These are phyloP conservation scores for Nemopilema nomurai DNA, from an alignment of 30 jellyfish, hydroid and myxozoan genomes.

Conservation along the genomic window DNA sequence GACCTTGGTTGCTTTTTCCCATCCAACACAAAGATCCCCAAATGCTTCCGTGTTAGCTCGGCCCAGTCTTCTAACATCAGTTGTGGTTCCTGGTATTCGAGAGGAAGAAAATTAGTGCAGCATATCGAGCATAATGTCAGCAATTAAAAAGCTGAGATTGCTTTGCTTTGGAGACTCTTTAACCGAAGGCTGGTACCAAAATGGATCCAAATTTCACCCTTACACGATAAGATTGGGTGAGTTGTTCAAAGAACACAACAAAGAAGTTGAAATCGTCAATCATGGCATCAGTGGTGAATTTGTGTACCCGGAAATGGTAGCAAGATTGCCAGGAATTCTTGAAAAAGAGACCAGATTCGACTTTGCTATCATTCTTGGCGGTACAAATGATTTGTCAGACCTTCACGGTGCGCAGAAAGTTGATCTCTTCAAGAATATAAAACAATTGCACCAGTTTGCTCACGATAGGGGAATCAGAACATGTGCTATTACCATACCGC, in stretches of 20 bases:
- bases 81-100: neutral
- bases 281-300: conserved; percentile 80
- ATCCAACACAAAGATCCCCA: no score
- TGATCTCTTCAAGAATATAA: conserved; percentile 49
- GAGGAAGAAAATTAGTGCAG: neutral
- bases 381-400: conserved; percentile 73
- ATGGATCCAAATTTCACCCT: conserved; percentile 79
- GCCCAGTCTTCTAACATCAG: no score
- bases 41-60: no score
- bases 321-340: conserved; percentile 54
- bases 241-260: conserved; percentile 13
- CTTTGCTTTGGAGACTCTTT: conserved; percentile 92
- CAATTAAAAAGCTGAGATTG: conserved; percentile 9
- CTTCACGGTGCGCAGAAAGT: conserved; percentile 22
- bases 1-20: no score
- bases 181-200: conserved; percentile 90
- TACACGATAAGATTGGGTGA: conserved; percentile 48
- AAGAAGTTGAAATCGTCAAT: conserved; percentile 23
- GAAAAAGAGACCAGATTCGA: conserved; percentile 11
- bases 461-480: conserved; percentile 58
- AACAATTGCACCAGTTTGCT: conserved; percentile 53
- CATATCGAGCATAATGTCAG: conserved; percentile 18
- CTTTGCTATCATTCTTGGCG: conserved; percentile 81
- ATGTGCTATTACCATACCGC: conserved; percentile 79
- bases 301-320: conserved; percentile 72